A percentile compares a stretch with the other conserved stretches of the same genome.
Evolutionary conservation across 2,888 invertebrate genomes (phyloP).

Genomic region (Hypselothyrea guttata): DNA sequence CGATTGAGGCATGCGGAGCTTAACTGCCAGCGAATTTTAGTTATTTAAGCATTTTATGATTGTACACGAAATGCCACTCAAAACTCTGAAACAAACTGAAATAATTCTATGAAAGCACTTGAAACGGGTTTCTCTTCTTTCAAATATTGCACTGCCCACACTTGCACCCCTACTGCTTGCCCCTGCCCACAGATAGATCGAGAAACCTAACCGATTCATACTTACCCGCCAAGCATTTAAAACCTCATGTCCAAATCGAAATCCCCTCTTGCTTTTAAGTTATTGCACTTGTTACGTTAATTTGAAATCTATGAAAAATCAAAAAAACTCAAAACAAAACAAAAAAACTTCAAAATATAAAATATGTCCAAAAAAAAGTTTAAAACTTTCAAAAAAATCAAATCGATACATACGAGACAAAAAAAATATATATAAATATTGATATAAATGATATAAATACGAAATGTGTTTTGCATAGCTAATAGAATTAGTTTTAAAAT

Average conservation of each 20-base stretch:
- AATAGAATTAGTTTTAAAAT: conserved; percentile 60
- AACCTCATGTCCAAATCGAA: conserved; percentile 36
- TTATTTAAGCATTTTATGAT: conserved; percentile 66
- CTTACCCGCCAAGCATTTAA: conserved; percentile 63
- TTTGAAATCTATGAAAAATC: conserved; percentile 49
- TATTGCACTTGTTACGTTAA: conserved; percentile 67
- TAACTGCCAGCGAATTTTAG: conserved; percentile 69
- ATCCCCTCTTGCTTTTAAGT: conserved; percentile 37
- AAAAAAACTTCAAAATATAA: conserved; percentile 40
- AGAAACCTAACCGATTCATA: conserved; percentile 30
- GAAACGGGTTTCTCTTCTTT: neutral
- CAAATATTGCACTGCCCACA: conserved; percentile 26
- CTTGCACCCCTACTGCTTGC: conserved; percentile 24
- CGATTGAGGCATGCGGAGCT: conserved; percentile 57
- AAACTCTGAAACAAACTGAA: conserved; percentile 10
- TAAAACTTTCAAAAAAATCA: conserved; percentile 58
- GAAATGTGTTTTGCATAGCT: conserved; percentile 71
- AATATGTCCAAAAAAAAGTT: conserved; percentile 60
- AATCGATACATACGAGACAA: conserved; percentile 40
- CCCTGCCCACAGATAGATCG: conserved; percentile 1
- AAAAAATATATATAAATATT: conserved; percentile 22
- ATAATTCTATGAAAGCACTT: neutral
- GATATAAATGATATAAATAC: conserved; percentile 48
- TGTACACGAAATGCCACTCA: conserved; percentile 41
- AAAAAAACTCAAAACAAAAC: conserved; percentile 24